Evolutionary conservation across 1,140 invertebrate genomes (phyloP).

Genomic region (Habropoda laboriosa): DNA sequence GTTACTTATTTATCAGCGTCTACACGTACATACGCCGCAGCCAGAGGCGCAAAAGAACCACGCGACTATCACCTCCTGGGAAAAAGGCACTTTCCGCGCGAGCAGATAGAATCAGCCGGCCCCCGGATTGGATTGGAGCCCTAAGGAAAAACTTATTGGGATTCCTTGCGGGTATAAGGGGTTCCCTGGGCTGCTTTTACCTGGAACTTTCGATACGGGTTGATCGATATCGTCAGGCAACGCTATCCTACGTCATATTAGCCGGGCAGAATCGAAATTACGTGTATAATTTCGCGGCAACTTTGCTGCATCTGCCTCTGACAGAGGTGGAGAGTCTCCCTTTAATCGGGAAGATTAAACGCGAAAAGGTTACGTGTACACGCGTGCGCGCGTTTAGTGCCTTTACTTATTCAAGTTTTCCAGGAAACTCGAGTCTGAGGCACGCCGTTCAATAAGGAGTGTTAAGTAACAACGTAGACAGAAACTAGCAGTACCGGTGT

Average conservation of each 20-base stretch:
- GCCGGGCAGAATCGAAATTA: conserved; percentile 33
- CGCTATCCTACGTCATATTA: conserved; percentile 42
- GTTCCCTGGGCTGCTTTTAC: conserved; percentile 34
- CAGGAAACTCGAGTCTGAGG: not conserved
- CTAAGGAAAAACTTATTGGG: conserved; percentile 65
- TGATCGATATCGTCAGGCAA: conserved; percentile 46
- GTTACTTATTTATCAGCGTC: conserved; percentile 65
- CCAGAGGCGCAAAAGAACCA: conserved; percentile 37
- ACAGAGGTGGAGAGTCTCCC: no score
- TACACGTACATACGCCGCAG: conserved; percentile 13
- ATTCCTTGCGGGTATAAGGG: conserved; percentile 63
- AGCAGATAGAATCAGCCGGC: conserved; percentile 60
- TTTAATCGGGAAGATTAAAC: conserved; percentile 28
- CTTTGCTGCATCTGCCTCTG: no score
- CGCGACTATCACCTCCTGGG: conserved; percentile 48
- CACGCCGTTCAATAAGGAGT: not conserved
- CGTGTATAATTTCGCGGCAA: conserved; percentile 14
- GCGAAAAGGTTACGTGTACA: no score
- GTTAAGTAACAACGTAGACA: conserved; percentile 13
- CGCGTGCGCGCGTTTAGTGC: no score
- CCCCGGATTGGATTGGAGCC: conserved; percentile 61
- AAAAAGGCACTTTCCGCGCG: conserved; percentile 64
- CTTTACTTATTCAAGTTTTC: not conserved
- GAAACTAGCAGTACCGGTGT: not conserved
- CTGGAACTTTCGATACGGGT: conserved; percentile 25